phyloP scores from a whole-genome alignment of 2,888 invertebrate genomes.

The Mallateleia sp. region DNA sequence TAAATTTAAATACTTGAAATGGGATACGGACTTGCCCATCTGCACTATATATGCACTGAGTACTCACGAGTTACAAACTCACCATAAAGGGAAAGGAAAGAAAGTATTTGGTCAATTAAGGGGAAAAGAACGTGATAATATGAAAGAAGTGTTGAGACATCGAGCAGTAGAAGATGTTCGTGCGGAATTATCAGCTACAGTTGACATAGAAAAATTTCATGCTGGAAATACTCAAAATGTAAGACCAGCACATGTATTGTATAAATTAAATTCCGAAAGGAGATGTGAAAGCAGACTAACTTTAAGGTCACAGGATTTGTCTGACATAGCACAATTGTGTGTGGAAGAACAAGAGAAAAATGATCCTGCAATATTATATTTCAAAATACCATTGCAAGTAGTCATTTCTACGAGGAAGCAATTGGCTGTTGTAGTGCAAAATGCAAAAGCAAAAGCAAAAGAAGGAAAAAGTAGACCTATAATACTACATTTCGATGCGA shows the following conservation, averaged over 20 bases:
- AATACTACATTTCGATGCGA: too few species aligned
- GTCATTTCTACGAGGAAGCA: constrained; percentile 47
- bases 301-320: constrained; percentile 69
- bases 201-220: constrained; percentile 26
- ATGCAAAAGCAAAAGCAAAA: not conserved
- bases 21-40: not conserved
- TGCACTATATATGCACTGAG: not conserved
- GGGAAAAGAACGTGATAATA: constrained; percentile 27
- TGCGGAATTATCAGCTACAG: not conserved
- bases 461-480: constrained; percentile 9
- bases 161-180: not conserved
- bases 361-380: constrained; percentile 42
- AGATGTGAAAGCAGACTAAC: constrained; percentile 11
- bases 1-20: not conserved
- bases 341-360: constrained; percentile 10
- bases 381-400: constrained; percentile 18
- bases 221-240: constrained; percentile 45
- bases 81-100: not conserved
- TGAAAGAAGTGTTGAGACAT: constrained; percentile 43
- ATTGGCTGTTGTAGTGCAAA: constrained; percentile 23
- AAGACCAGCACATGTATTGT: not conserved
- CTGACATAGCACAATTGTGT: constrained; percentile 50
- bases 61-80: not conserved
- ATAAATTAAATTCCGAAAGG: constrained; percentile 64
- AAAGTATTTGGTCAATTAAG: constrained; percentile 26